phyloP scores from a whole-genome alignment of 1,140 invertebrate species.

The Zophobas atratus region DNA sequence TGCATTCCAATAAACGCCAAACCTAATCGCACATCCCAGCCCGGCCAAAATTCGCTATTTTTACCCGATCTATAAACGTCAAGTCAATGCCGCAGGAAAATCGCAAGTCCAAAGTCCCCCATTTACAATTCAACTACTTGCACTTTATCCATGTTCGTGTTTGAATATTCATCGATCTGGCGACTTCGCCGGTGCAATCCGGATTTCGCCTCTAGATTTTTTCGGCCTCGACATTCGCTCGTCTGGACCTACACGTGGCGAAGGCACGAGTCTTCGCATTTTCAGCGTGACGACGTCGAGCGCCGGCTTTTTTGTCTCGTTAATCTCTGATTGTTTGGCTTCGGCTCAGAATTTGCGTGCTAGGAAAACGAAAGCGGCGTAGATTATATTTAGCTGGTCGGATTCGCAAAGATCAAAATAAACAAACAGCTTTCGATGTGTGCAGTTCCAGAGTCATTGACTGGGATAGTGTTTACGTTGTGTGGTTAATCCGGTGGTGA shows the following conservation, averaged over 20 bases:
- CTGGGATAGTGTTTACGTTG: not conserved
- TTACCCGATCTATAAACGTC: not conserved
- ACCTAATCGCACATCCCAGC: not conserved
- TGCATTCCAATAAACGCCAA: not conserved
- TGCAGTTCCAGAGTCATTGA: not conserved
- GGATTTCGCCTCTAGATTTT: conserved; percentile 13
- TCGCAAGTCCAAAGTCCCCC: not conserved
- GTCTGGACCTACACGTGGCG: not conserved
- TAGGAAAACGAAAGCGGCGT: not conserved
- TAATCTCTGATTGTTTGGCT: conserved; percentile 3
- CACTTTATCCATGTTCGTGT: not conserved
- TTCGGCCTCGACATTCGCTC: not conserved
- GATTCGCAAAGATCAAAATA: not conserved
- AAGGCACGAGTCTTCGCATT: not conserved
- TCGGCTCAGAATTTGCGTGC: not conserved
- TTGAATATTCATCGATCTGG: conserved; percentile 23
- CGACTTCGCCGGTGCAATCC: conserved; percentile 21
- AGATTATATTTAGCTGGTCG: not conserved
- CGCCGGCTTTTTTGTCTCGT: conserved; percentile 3
- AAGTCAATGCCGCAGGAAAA: not conserved
- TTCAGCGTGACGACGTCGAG: not conserved
- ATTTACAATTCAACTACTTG: conserved; percentile 8
- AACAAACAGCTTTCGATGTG: conserved; percentile 10
- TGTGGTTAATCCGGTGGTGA: too few species aligned
- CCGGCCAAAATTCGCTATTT: not conserved